Evolutionary conservation across 2,113 vertebrate species (phyloP).

Genomic region (Eleginops maclovinus): DNA sequence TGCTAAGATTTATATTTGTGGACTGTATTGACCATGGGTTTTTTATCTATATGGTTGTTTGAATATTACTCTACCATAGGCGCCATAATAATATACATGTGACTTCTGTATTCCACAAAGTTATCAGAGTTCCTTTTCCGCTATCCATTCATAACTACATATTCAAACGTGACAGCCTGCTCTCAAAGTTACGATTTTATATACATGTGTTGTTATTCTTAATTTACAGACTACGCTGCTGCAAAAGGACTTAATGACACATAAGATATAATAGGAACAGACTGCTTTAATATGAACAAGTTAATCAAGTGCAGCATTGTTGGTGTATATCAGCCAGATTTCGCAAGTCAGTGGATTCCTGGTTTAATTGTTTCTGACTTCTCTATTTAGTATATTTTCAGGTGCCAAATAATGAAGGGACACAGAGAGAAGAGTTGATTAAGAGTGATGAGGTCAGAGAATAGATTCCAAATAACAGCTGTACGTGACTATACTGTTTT

Average conservation of each 20-base stretch:
- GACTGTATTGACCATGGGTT: constrained; percentile 18
- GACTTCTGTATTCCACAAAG: neutral
- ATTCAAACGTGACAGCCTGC: too few relatives aligned
- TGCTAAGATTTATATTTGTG: constrained; percentile 44
- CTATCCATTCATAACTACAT: too few relatives aligned
- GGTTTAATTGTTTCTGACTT: neutral
- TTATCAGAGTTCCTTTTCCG: neutral
- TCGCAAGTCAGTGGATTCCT: neutral
- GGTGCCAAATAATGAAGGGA: neutral
- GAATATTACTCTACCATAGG: neutral
- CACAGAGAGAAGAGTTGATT: neutral
- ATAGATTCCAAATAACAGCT: neutral
- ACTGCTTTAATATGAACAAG: neutral
- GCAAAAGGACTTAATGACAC: neutral
- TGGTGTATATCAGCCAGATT: neutral
- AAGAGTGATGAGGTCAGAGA: neutral
- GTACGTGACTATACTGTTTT: too few relatives aligned
- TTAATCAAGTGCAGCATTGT: neutral
- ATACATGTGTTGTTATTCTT: too few relatives aligned
- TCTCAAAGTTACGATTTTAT: too few relatives aligned
- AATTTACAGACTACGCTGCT: too few relatives aligned
- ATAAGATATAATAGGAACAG: neutral
- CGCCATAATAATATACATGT: constrained; percentile 7
- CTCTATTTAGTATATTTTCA: neutral
- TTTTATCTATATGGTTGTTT: constrained; percentile 15